Conservation (phyloP, 1,140 invertebrate species). For the Bombus sibiricus region DNA sequence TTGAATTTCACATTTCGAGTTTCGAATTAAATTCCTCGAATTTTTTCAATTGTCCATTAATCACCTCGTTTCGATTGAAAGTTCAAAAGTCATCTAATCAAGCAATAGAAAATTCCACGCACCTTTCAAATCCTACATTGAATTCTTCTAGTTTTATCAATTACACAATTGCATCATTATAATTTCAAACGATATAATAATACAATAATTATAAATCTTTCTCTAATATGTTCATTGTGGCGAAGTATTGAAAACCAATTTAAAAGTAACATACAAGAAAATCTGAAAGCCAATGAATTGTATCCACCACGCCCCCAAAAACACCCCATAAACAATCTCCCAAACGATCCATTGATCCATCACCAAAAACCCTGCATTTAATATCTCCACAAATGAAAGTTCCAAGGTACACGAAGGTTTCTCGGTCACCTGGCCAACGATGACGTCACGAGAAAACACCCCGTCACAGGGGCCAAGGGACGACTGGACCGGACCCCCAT, state of each 20-base stretch:
- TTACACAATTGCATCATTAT: not conserved
- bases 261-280: not conserved
- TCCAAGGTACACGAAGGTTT: not conserved
- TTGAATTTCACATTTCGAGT: not conserved
- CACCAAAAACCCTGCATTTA: not conserved
- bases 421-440: slow-evolving; percentile 68
- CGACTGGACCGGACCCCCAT: slow-evolving; percentile 75
- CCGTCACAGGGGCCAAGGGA: slow-evolving; percentile 54
- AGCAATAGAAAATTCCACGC: not conserved
- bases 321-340: not conserved
- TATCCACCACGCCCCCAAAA: not conserved
- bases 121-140: not conserved
- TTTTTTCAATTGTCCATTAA: not conserved
- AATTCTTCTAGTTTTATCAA: not conserved
- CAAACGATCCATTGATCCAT: not conserved
- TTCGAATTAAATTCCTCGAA: not conserved
- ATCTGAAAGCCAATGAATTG: not conserved
- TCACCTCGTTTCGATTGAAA: not conserved
- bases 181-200: not conserved
- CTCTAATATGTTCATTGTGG: not conserved
- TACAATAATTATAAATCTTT: not conserved
- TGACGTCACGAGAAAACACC: slow-evolving; percentile 66
- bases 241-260: not conserved
- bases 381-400: not conserved
- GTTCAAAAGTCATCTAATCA: not conserved